A percentile compares a stretch with the other conserved stretches of the same genome.
Conservation (phyloP, 2,113 vertebrate genomes). For the Passer montanus region DNA sequence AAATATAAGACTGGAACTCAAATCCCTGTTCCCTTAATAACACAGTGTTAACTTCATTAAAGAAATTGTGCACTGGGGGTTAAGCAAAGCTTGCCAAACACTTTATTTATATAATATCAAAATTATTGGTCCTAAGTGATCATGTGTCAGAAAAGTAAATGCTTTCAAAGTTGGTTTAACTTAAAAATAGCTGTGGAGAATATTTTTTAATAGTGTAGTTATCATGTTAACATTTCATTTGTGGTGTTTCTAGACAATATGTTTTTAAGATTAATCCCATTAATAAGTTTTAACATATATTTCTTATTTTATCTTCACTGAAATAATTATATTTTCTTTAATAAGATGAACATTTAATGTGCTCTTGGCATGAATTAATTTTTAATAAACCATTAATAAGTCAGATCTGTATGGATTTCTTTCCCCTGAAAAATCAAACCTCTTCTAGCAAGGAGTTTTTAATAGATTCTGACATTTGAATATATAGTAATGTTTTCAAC, state of each 20-base stretch:
- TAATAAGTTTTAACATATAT: not conserved
- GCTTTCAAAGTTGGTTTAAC: not conserved
- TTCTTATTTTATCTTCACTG: not conserved
- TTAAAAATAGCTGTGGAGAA: not conserved
- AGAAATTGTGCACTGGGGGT: not conserved
- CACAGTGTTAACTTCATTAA: not conserved
- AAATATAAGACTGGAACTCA: not conserved
- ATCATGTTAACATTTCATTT: not conserved
- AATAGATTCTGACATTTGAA: not conserved
- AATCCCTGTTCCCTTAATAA: not conserved
- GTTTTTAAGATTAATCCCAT: not conserved
- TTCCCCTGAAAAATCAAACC: constrained; percentile 4
- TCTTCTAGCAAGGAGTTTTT: not conserved
- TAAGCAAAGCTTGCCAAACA: not conserved
- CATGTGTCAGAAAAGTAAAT: not conserved
- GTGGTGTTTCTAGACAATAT: not conserved
- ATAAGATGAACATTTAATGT: constrained; percentile 25
- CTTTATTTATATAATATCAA: not conserved
- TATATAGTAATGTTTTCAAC: not conserved
- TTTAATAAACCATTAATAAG: constrained; percentile 30
- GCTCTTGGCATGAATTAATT: constrained; percentile 25
- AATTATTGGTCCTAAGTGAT: not conserved
- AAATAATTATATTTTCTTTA: not conserved
- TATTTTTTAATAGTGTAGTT: not conserved
- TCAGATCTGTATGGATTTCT: not conserved